These are phyloP conservation scores for Gila robusta DNA, from an alignment of 2,797 vertebrate genomes.

Conservation along the genomic window DNA sequence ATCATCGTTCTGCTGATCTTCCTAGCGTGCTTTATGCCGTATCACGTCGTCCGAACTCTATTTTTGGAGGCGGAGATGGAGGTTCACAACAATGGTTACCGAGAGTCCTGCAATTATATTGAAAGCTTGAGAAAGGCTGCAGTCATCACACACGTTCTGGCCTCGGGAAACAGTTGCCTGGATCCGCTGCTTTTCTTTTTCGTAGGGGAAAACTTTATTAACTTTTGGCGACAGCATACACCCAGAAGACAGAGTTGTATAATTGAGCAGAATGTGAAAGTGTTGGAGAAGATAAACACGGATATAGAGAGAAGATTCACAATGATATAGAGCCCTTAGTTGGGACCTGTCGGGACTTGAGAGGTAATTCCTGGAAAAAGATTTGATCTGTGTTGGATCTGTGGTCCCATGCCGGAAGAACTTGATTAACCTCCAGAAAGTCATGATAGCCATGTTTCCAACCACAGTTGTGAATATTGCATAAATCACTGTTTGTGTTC, in stretches of 20 bases:
- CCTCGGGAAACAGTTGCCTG: conserved; percentile 77
- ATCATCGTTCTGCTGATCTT: conserved; percentile 77
- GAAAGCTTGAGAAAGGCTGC: conserved; percentile 69
- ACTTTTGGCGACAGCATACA: conserved; percentile 50
- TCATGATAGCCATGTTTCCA: background rate
- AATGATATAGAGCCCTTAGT: background rate
- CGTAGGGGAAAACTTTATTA: conserved; percentile 77
- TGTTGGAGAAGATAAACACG: background rate
- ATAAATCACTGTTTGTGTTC: background rate
- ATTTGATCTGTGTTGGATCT: background rate
- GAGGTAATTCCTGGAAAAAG: background rate
- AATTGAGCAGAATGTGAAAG: conserved; percentile 18
- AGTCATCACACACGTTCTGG: conserved; percentile 73
- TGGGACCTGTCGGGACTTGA: conserved; percentile 23
- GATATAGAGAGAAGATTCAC: background rate
- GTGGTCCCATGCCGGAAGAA: background rate
- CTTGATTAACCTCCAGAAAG: background rate
- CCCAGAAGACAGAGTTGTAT: conserved; percentile 17
- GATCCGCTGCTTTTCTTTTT: conserved; percentile 83
- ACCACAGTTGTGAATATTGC: background rate
- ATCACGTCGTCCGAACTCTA: conserved; percentile 76
- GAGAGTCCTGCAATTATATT: conserved; percentile 37
- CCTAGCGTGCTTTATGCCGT: conserved; percentile 80
- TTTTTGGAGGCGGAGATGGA: conserved; percentile 64
- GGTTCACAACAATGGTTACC: background rate